These are phyloP conservation scores for Leptocoma aspasia DNA, from an alignment of 2,113 vertebrate species.

Conservation along the genomic window DNA sequence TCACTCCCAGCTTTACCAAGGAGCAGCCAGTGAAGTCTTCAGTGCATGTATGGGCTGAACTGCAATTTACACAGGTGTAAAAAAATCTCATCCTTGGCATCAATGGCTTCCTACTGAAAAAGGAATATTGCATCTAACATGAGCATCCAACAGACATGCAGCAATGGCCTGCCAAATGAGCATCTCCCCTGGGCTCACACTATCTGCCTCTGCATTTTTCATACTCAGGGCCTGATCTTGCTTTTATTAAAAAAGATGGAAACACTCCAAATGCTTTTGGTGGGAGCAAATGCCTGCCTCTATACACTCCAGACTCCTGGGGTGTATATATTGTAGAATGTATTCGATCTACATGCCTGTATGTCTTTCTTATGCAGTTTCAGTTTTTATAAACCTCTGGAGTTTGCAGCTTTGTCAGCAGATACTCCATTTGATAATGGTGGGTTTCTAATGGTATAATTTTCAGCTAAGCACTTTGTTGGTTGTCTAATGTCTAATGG, in stretches of 20 bases:
- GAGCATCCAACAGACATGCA: neutral
- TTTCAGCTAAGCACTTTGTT: neutral
- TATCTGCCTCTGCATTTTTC: neutral
- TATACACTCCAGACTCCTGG: neutral
- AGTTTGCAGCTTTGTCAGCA: conserved; percentile 12
- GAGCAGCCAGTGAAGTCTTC: neutral
- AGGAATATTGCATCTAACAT: neutral
- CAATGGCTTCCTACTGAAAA: neutral
- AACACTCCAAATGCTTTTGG: conserved; percentile 31
- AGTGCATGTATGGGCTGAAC: neutral
- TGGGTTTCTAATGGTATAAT: neutral
- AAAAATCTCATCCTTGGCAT: neutral
- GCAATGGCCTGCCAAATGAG: neutral
- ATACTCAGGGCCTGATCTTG: neutral
- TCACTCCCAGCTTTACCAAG: neutral
- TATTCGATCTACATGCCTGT: neutral
- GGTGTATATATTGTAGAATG: neutral
- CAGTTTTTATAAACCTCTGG: conserved; percentile 17
- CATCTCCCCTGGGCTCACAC: neutral
- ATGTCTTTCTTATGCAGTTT: conserved; percentile 2
- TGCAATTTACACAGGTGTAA: neutral
- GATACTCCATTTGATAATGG: neutral
- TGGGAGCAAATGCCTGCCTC: neutral
- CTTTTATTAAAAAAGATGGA: conserved; percentile 43
- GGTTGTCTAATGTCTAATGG: neutral